phyloP scores from a whole-genome alignment of 2,113 vertebrate species.

The Xiphophorus hellerii region DNA sequence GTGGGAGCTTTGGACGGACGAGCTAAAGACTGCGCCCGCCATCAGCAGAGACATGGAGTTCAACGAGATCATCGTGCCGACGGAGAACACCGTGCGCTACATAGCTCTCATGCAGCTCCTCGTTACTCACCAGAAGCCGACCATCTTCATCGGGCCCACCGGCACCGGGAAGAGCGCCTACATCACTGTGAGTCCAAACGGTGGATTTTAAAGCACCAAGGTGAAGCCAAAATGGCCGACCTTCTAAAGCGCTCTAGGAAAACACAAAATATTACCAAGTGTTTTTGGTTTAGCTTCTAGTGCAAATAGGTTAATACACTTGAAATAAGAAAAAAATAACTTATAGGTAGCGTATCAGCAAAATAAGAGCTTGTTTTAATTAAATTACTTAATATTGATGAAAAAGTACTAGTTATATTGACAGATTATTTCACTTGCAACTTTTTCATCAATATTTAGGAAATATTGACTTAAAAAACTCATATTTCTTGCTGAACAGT shows the following conservation, averaged over 20 bases:
- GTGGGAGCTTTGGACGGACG: slow-evolving; percentile 89
- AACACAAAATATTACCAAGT: no score
- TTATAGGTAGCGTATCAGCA: no score
- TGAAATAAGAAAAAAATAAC: no score
- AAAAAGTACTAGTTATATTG: no score
- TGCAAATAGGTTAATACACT: no score
- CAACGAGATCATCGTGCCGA: slow-evolving; percentile 94
- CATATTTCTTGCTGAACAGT: no score
- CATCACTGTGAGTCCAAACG: slow-evolving; percentile 84
- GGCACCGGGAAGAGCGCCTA: slow-evolving; percentile 94
- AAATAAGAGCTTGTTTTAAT: no score
- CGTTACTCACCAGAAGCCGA: slow-evolving; percentile 88
- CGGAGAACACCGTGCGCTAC: slow-evolving; percentile 89
- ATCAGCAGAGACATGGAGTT: slow-evolving; percentile 86
- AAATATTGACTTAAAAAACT: no score
- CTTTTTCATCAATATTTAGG: no score
- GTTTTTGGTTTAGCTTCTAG: no score
- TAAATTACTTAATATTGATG: no score
- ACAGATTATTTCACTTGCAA: no score
- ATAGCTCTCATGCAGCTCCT: slow-evolving; percentile 86
- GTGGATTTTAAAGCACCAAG: slow-evolving; percentile 1
- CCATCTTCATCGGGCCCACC: slow-evolving; percentile 88
- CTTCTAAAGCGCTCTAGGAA: background rate
- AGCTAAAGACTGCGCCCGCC: slow-evolving; percentile 77
- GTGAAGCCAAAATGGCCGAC: background rate